Evolutionary conservation across 1,140 invertebrate genomes (phyloP), one percentile per base, ranked within the genome.

Genomic region (Listronotus oregonensis): DNA sequence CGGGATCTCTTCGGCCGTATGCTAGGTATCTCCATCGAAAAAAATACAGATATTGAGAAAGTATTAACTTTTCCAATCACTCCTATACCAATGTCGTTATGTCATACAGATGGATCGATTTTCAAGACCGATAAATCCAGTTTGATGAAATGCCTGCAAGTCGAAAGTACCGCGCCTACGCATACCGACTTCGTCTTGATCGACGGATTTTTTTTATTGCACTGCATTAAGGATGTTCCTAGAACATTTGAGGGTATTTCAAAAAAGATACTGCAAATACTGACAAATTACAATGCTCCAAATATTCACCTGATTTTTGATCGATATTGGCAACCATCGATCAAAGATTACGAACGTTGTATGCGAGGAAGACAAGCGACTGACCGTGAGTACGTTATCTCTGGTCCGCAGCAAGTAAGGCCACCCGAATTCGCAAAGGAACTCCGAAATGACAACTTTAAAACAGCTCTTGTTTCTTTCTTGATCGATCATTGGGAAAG

Each of bases 391-490:
- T 62, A 56, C 12, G 50, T 31, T 11, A 68, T 68, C 54, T 40
- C 32, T 27, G 64, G 64, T 44, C 56, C 44, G 50, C 21, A 37
- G 43, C 56, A 69, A 62, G 42, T 46, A 32, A 10, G 57, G 62
- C 15, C 57, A 44, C 27, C 51, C n/a, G 64, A 69, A 58, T 67
- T 69, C 44, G 37, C n/a, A 7, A 64, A 67, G 63, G 57, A 67
- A 27, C 52, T 63, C 21, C 67, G 54, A 67, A 69, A 67, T 60
- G 57, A 63, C 1, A 69, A 69, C 49, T 71, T 66, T 51, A 63
- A 66, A 46, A 42, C 66, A 55, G 55, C 62, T 49, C 15, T 71
- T n/a, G 67, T 71, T 12, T 54, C 50, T 31, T 69, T 68, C 62
- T 68, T 66, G 32, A 67, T 67, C 44, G 66, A 67, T 57, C 56